Percentiles rank a stretch among this genome's conserved stretches.
These are phyloP conservation scores for Dastarcus helophoroides DNA, from an alignment of 2,888 invertebrate genomes.

Conservation along the genomic window DNA sequence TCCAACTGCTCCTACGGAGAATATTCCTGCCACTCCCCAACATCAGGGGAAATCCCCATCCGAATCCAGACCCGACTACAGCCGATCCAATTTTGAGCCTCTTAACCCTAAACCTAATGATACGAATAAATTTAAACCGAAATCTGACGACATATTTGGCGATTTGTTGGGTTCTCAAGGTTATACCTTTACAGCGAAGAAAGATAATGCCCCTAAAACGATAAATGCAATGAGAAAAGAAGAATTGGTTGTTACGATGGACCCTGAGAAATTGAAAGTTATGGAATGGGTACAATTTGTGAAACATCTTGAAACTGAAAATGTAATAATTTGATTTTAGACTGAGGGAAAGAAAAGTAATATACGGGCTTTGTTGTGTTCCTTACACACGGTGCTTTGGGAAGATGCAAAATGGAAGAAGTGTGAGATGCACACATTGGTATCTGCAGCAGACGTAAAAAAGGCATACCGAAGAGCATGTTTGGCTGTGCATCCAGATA, in stretches of 20 bases:
- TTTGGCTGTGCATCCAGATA: constrained; percentile 96
- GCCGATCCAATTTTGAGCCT: constrained; percentile 60
- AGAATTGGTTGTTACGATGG: constrained; percentile 76
- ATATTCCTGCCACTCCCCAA: too few species aligned
- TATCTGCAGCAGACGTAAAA: constrained; percentile 87
- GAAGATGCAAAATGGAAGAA: constrained; percentile 85
- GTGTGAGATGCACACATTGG: constrained; percentile 89
- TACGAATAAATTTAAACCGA: constrained; percentile 30
- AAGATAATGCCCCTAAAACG: constrained; percentile 66
- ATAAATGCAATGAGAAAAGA: constrained; percentile 90
- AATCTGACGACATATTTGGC: constrained; percentile 68
- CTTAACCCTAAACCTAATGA: constrained; percentile 26
- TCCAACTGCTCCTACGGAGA: too few species aligned
- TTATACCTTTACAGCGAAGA: constrained; percentile 67
- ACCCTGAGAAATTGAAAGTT: constrained; percentile 79
- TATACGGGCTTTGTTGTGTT: constrained; percentile 88
- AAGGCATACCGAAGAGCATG: constrained; percentile 92
- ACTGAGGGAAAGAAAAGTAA: constrained; percentile 94
- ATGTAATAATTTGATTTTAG: constrained; percentile 40
- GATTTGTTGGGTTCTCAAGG: constrained; percentile 85
- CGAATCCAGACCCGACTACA: constrained; percentile 42
- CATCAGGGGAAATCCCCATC: constrained; percentile 35
- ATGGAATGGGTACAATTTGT: constrained; percentile 57
- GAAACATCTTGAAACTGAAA: constrained; percentile 1
- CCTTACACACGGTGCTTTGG: constrained; percentile 90